Base-by-base conservation (phyloP, 1,140 invertebrate genomes). In the Sipha flava region DNA sequence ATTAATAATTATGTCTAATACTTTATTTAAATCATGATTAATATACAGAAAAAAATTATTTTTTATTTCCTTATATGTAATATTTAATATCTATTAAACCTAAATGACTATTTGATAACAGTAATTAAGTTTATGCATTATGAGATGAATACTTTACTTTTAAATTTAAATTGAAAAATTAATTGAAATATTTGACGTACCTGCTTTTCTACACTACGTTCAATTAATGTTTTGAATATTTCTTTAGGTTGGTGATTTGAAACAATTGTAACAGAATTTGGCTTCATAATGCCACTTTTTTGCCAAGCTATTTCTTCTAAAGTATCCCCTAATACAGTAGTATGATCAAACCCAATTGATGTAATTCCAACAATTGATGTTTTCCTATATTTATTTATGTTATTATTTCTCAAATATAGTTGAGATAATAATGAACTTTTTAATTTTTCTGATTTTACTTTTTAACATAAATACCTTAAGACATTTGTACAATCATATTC, bases 271-370 rank as follows among this genome's bases (percentile, higher is more conserved):
- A 89, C 87, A 29, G 90, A 89, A 18, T 88, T 86, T 4, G 85
- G 83, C 87, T 99, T 99, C 86, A 99, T 95, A 80, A 99, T 97
- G 7, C 98, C 98, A 1, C 94, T 92, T 87, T 99, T 99, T 79
- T 98, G 94, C 87, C 90, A 92, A 0, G 98, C 95, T 81, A 99
- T 99, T 84, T 94, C 87, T 81, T 92, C 88, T 7, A 99, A 83
- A 0, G 94, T 96, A 29, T 90, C 85, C 3, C 98, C 98, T 14
- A 99, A 85, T 7, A 99, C 85, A 1, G 87, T 86, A 0, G 90
- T 92, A 85, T 99, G 98, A 85, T 99, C 98, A n/a, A 96, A 83
- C 0, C 94, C 96, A 54, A 99, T 86, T 7, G 94, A 94, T 0
- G 95, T 94, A 37, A 99, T 93, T 79, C 95, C 97, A 82, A 94